These are phyloP conservation scores for Mormyrus proboscirostris DNA, from an alignment of 2,797 vertebrate species.

Conservation along the genomic window DNA sequence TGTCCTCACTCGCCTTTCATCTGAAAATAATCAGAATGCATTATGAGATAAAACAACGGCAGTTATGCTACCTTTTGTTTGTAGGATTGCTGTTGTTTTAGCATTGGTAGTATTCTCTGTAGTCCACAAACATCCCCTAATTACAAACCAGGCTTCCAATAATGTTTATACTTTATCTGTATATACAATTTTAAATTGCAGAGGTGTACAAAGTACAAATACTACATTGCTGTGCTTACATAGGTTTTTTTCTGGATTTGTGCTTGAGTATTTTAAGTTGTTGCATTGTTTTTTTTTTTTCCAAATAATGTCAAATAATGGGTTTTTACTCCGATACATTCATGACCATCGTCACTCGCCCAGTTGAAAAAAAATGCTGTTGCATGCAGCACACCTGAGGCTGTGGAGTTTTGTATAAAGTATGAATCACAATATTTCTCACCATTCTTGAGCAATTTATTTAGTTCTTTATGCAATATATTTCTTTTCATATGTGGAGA, in stretches of 20 bases:
- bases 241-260: not conserved
- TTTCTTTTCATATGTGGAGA: not conserved
- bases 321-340: not conserved
- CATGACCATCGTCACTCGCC: not conserved
- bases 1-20: not conserved
- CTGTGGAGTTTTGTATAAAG: not conserved
- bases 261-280: not conserved
- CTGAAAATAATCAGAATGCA: not conserved
- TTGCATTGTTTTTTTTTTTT: not conserved
- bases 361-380: not conserved
- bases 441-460: not conserved
- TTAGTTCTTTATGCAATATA: not conserved
- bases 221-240: not conserved
- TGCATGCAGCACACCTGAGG: not conserved
- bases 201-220: not conserved
- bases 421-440: not conserved
- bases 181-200: not conserved
- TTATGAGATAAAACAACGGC: not conserved
- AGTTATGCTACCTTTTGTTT: not conserved
- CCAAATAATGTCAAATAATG: not conserved
- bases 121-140: not conserved
- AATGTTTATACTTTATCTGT: not conserved
- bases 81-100: not conserved
- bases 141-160: not conserved
- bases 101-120: not conserved